These are phyloP conservation scores for Lepidurus arcticus DNA, from an alignment of 1,140 invertebrate genomes.

Conservation along the genomic window DNA sequence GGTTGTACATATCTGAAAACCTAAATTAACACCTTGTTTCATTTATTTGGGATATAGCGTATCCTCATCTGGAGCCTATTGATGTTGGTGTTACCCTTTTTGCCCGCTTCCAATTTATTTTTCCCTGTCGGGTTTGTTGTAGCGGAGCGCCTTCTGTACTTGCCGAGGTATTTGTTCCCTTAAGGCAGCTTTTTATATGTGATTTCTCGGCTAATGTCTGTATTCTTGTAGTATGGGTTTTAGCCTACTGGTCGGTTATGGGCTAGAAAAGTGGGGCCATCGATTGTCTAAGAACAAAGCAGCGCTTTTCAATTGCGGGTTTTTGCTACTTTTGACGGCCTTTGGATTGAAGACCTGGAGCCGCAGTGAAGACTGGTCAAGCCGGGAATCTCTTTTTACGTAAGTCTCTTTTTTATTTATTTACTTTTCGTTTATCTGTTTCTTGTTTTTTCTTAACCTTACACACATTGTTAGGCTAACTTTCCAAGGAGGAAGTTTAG, in stretches of 20 bases:
- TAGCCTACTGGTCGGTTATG: conserved; percentile 41
- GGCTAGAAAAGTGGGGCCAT: conserved; percentile 39
- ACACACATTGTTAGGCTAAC: background rate
- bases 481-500: conserved; percentile 39
- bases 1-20: background rate
- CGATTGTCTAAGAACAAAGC: conserved; percentile 37
- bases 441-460: too few species aligned
- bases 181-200: conserved; percentile 23
- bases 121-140: conserved; percentile 86
- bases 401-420: conserved; percentile 35
- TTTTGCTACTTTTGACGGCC: conserved; percentile 40
- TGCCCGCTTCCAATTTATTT: conserved; percentile 79
- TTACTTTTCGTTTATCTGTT: conserved; percentile 10
- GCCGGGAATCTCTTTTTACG: conserved; percentile 44
- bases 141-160: conserved; percentile 82
- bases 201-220: background rate
- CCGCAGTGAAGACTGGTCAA: conserved; percentile 48
- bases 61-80: conserved; percentile 48
- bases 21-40: background rate
- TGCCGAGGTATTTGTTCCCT: conserved; percentile 62
- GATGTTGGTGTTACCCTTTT: conserved; percentile 68
- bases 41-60: background rate
- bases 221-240: conserved; percentile 42
- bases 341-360: conserved; percentile 44
- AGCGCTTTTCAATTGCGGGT: conserved; percentile 39